These are phyloP conservation scores for Phymorhynchus buccinoides DNA, from an alignment of 1,140 invertebrate genomes.

Conservation along the genomic window DNA sequence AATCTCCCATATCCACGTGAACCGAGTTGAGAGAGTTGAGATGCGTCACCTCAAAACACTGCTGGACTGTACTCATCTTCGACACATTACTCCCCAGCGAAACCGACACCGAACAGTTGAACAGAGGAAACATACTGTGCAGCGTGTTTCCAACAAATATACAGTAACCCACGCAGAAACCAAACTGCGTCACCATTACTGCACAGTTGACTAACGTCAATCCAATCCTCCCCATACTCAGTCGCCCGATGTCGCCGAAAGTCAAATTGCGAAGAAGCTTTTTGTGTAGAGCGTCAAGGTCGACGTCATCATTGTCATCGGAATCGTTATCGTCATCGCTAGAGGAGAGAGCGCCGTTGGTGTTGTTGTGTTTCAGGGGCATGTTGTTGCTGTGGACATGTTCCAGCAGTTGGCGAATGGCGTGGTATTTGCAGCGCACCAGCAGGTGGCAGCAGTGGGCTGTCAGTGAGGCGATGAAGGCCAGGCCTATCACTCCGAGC, in stretches of 20 bases:
- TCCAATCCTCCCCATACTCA: constrained; percentile 61
- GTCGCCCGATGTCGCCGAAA: constrained; percentile 68
- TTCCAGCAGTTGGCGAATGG: constrained; percentile 53
- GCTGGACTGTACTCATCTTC: neutral
- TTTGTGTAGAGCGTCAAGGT: constrained; percentile 28
- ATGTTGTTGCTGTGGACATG: constrained; percentile 18
- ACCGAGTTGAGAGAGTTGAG: constrained; percentile 27
- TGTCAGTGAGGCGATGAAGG: constrained; percentile 65
- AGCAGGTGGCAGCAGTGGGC: constrained; percentile 71
- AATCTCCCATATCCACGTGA: neutral
- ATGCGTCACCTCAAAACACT: constrained; percentile 1
- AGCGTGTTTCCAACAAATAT: constrained; percentile 72
- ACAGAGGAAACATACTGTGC: constrained; percentile 58
- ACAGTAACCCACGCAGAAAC: constrained; percentile 69
- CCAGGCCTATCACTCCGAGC: constrained; percentile 62
- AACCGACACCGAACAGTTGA: constrained; percentile 30
- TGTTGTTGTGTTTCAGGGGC: neutral
- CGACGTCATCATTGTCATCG: neutral
- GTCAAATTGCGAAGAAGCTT: constrained; percentile 54
- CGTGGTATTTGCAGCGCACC: constrained; percentile 68
- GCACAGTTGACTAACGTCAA: constrained; percentile 62
- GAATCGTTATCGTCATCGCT: neutral
- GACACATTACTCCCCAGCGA: neutral
- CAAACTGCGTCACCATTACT: constrained; percentile 69
- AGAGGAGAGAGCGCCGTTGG: neutral